Base-by-base conservation (phyloP, 2,797 vertebrate species). In the Xyrichtys novacula region DNA sequence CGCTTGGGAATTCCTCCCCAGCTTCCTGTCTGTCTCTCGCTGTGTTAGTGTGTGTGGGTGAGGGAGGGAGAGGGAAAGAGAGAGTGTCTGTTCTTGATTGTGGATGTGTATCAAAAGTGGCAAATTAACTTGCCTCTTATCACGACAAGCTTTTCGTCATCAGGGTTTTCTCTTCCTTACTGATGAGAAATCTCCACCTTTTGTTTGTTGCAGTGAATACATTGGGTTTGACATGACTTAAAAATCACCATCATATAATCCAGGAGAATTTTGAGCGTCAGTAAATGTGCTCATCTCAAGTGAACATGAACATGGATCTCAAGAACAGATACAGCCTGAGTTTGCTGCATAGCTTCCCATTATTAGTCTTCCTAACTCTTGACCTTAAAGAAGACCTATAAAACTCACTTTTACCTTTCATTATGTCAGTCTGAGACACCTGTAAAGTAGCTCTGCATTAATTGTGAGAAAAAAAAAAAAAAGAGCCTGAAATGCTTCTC, bases 1-100 rank as follows among this genome's bases (percentile, higher is more conserved):
- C 89, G 87, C 87, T 84, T 89, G 86, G 87, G 93, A 92, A 93
- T 91, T 91, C 90, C 88, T 87, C 60, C 81, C 66, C 65, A 67
- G 81, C 86, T 89, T 92, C 88, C 87, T 92, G 82, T 91, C 82
- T 81, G 84, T 83, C 81, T 88, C 50, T 63, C 40, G 6, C 11
- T 44, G 40, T 25, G 52, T 57, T n/a, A 25, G 12, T 26, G 34
- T 49, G 42, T 46, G n/a, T 42, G 36, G 32, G 19, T 19, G 39
- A 19, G 44, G 3, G 52, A 14, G 40, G 12, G 32, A 17, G 34
- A 5, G 1, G 23, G 14, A 20, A 34, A 34, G 38, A 36, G 16
- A 9, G 25, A 22, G 39, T 4, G 49, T 59, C 25, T 71, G 58
- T 73, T 42, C 54, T 65, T 59, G 43, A 71, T 65, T 58, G 65